A percentile compares a stretch with the other conserved stretches of the same genome.
Evolutionary conservation across 2,797 vertebrate genomes (phyloP).

Genomic region (Gobio occitaniae): DNA sequence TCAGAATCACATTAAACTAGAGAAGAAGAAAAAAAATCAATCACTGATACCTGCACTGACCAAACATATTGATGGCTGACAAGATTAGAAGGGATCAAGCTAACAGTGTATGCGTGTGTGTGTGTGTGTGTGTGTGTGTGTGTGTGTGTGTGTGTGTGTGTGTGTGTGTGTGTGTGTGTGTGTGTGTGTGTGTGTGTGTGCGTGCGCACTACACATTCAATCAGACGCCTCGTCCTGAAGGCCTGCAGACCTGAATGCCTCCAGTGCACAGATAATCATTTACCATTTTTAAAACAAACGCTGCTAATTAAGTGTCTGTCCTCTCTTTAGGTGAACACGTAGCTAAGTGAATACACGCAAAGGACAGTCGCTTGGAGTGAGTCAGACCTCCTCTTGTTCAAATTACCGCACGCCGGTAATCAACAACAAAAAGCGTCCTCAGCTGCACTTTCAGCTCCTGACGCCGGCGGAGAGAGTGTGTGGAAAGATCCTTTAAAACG

Average conservation of each 20-base stretch:
- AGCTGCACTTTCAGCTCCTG: not conserved
- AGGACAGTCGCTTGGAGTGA: constrained; percentile 4
- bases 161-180: constrained; percentile 29
- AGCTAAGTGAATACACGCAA: constrained; percentile 8
- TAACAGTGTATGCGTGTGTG: constrained; percentile 36
- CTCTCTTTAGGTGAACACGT: not conserved
- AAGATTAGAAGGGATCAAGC: constrained; percentile 73
- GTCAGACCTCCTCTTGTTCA: constrained; percentile 17
- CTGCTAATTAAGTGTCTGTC: constrained; percentile 14
- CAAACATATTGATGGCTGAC: constrained; percentile 78
- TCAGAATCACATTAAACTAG: constrained; percentile 71
- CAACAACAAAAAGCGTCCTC: not conserved
- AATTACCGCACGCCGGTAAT: constrained; percentile 4
- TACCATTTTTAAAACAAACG: constrained; percentile 34
- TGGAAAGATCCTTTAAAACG: not conserved
- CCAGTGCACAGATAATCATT: constrained; percentile 23
- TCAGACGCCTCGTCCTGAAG: not conserved
- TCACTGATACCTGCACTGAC: constrained; percentile 76
- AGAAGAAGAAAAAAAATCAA: constrained; percentile 78
- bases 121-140: constrained; percentile 36
- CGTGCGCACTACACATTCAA: not conserved
- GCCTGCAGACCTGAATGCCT: constrained; percentile 1
- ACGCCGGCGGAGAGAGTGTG: not conserved
- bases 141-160: constrained; percentile 29
- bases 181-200: no score